Conservation (phyloP, 2,113 vertebrate genomes). For the Trematomus loennbergii region DNA sequence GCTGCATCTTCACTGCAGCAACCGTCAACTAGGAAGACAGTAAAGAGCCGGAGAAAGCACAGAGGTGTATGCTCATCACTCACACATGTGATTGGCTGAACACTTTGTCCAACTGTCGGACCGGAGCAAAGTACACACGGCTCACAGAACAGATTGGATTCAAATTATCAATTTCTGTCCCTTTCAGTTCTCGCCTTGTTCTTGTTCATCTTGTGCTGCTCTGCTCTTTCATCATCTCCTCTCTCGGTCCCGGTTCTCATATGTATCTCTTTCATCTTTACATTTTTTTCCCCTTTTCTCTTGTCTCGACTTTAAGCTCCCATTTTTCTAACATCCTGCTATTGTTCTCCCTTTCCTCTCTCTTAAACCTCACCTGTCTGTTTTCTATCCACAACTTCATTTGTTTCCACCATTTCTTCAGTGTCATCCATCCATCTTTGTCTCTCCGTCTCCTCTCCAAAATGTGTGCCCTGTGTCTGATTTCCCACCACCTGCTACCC, state of each 20-base stretch:
- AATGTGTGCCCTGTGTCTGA: not conserved
- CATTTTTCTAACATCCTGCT: slow-evolving; percentile 5
- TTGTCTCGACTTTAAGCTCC: slow-evolving; percentile 30
- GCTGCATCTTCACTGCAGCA: slow-evolving; percentile 70
- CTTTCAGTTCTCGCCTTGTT: not conserved
- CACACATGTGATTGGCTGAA: slow-evolving; percentile 34
- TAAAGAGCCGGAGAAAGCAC: not conserved
- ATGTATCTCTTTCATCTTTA: slow-evolving; percentile 38
- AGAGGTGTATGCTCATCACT: slow-evolving; percentile 12
- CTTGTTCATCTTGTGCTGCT: not conserved
- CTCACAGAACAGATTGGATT: slow-evolving; percentile 7
- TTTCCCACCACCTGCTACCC: slow-evolving; percentile 46
- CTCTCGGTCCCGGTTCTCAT: slow-evolving; percentile 15
- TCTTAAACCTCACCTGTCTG: slow-evolving; percentile 40
- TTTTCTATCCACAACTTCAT: slow-evolving; percentile 36
- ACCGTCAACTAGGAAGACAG: slow-evolving; percentile 45
- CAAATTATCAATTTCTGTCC: slow-evolving; percentile 43
- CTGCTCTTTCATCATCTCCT: slow-evolving; percentile 29
- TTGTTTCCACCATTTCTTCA: slow-evolving; percentile 5
- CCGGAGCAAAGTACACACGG: not conserved
- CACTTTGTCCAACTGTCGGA: not conserved
- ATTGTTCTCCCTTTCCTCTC: slow-evolving; percentile 28
- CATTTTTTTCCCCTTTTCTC: slow-evolving; percentile 16
- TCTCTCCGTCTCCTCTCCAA: slow-evolving; percentile 14
- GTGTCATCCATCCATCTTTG: slow-evolving; percentile 17